A percentile compares a stretch with the other conserved stretches of the same genome.
Conservation (phyloP, 2,888 invertebrate species). For the Gymnocheta viridis region DNA sequence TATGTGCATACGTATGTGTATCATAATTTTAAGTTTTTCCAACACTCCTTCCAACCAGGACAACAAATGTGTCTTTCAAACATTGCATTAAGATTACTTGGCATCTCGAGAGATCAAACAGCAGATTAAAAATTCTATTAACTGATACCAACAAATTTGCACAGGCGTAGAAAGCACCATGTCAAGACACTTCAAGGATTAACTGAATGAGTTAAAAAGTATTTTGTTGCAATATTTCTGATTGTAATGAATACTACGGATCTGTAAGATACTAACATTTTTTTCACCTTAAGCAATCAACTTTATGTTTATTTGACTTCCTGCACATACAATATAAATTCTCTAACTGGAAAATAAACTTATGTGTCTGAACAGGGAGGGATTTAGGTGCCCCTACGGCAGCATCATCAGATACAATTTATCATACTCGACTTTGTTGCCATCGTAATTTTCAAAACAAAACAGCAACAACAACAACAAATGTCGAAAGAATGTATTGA, state of each 20-base stretch:
- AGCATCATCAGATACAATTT: conserved; percentile 11
- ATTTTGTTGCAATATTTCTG: neutral
- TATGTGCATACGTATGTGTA: neutral
- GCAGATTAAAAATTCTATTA: conserved; percentile 15
- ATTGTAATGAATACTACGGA: neutral
- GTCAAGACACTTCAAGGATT: neutral
- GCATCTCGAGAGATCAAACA: conserved; percentile 37
- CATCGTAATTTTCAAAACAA: conserved; percentile 8
- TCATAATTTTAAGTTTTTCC: neutral
- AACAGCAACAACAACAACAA: conserved; percentile 1
- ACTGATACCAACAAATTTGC: neutral
- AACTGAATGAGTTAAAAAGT: neutral
- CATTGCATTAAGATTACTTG: conserved; percentile 14
- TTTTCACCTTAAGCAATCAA: conserved; percentile 14
- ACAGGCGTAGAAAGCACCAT: neutral
- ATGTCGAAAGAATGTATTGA: neutral
- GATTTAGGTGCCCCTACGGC: neutral
- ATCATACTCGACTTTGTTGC: conserved; percentile 10
- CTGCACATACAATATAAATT: conserved; percentile 16
- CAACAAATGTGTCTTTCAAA: neutral
- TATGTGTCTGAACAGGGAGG: neutral
- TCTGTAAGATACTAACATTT: neutral
- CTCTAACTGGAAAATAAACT: neutral
- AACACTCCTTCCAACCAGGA: neutral
- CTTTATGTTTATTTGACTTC: neutral